Conservation (phyloP, 2,888 invertebrate species). For the Pandemis cinnamomeana region DNA sequence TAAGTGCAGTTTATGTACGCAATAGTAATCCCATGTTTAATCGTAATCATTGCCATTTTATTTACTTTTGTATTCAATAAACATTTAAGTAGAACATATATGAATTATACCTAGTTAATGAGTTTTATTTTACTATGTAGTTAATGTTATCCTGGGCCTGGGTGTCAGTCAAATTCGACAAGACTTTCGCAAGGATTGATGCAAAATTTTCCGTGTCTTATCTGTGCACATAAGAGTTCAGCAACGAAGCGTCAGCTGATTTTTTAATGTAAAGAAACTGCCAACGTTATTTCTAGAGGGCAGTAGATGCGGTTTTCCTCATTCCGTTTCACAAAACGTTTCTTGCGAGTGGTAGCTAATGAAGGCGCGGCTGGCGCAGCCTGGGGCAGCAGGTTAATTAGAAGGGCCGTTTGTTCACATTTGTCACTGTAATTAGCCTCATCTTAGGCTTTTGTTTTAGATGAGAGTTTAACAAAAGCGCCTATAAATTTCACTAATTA, state of each 20-base stretch:
- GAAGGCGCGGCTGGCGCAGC: not conserved
- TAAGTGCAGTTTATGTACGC: constrained; percentile 15
- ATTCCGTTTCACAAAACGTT: constrained; percentile 22
- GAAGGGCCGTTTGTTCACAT: constrained; percentile 21
- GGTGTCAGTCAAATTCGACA: too few relatives aligned
- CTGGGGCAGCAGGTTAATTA: constrained; percentile 20
- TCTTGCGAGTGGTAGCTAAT: constrained; percentile 19
- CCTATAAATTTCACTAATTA: not conserved
- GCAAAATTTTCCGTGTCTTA: too few relatives aligned
- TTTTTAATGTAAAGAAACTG: not conserved
- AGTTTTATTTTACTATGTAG: not conserved
- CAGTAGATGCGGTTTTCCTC: constrained; percentile 15
- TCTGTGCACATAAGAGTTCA: too few relatives aligned
- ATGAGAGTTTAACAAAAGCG: not conserved
- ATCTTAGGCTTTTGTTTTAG: constrained; percentile 19
- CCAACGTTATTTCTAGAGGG: not conserved
- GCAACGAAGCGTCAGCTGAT: not conserved
- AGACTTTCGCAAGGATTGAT: too few relatives aligned
- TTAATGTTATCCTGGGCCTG: too few relatives aligned
- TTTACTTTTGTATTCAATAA: constrained; percentile 27
- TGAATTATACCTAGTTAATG: not conserved
- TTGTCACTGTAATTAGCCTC: constrained; percentile 27
- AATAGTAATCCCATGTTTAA: constrained; percentile 25
- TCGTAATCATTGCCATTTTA: constrained; percentile 32
- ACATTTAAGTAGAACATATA: constrained; percentile 10